phyloP scores from a whole-genome alignment of 1,140 invertebrate species.

The Euwallacea fornicatus region DNA sequence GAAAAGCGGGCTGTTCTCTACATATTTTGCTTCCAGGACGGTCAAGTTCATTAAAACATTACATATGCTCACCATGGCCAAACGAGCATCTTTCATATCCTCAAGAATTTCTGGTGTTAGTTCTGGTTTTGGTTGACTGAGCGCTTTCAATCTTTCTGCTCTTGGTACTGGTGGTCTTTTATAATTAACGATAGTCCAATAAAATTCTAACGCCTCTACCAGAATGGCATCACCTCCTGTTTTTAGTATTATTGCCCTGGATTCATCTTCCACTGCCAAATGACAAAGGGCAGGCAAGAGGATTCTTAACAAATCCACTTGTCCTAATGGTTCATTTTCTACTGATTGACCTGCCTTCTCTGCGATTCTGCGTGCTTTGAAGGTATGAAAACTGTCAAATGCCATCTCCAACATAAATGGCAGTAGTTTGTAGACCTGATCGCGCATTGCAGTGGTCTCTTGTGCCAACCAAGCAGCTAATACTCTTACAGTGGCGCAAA shows the following conservation, averaged over 20 bases:
- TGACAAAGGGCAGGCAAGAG: conserved; percentile 87
- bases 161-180: conserved; percentile 78
- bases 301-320: conserved; percentile 74
- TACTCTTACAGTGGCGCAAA: conserved; percentile 80
- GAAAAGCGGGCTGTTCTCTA: conserved; percentile 75
- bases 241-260: conserved; percentile 77
- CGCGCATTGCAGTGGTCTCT: conserved; percentile 86
- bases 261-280: conserved; percentile 85
- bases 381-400: conserved; percentile 80
- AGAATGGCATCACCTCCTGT: conserved; percentile 79
- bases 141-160: conserved; percentile 72
- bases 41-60: conserved; percentile 92
- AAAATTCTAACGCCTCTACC: conserved; percentile 76
- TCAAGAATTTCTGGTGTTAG: conserved; percentile 71
- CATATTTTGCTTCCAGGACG: conserved; percentile 80
- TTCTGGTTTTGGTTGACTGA: conserved; percentile 73
- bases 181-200: conserved; percentile 85
- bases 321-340: conserved; percentile 63
- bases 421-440: conserved; percentile 76
- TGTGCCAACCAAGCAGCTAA: conserved; percentile 87
- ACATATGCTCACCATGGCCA: conserved; percentile 83
- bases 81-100: conserved; percentile 79
- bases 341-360: conserved; percentile 63
- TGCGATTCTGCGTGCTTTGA: conserved; percentile 62
- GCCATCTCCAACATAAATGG: conserved; percentile 77